A percentile compares a stretch with the other conserved stretches of the same genome.
These are phyloP conservation scores for Copidosoma aretas DNA, from an alignment of 2,888 invertebrate species.

Conservation along the genomic window DNA sequence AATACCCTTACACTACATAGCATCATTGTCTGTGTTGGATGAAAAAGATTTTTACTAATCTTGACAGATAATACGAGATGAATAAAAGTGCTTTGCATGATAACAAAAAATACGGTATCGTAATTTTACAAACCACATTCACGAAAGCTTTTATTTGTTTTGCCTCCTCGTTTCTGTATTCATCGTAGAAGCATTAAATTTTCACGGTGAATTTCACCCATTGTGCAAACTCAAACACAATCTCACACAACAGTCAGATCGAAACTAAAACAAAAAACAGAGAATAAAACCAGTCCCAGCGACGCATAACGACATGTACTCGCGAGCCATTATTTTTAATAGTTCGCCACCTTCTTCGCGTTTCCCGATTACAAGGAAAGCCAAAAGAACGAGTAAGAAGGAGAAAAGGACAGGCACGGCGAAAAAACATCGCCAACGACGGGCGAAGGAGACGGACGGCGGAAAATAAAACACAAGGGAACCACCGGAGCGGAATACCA, in stretches of 20 bases:
- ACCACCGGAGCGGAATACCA: slow-evolving; percentile 28
- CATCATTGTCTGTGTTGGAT: too few relatives aligned
- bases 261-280: slow-evolving; percentile 14
- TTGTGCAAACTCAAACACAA: slow-evolving; percentile 17
- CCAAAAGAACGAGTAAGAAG: slow-evolving; percentile 14
- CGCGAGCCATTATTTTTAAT: slow-evolving; percentile 37
- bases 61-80: too few relatives aligned
- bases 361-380: slow-evolving; percentile 25
- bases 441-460: neutral
- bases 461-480: slow-evolving; percentile 26
- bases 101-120: too few relatives aligned
- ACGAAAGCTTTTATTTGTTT: too few relatives aligned
- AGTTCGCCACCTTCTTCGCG: slow-evolving; percentile 9
- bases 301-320: too few relatives aligned
- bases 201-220: slow-evolving; percentile 20
- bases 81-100: too few relatives aligned
- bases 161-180: slow-evolving; percentile 11
- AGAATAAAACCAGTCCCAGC: slow-evolving; percentile 18
- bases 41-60: too few relatives aligned
- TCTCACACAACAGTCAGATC: too few relatives aligned
- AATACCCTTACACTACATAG: too few relatives aligned
- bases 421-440: too few relatives aligned
- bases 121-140: too few relatives aligned
- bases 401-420: too few relatives aligned
- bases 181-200: slow-evolving; percentile 20